Evolutionary conservation across 2,113 vertebrate species (phyloP), one percentile per base, ranked within the genome.

Genomic region (Daubentonia madagascariensis): DNA sequence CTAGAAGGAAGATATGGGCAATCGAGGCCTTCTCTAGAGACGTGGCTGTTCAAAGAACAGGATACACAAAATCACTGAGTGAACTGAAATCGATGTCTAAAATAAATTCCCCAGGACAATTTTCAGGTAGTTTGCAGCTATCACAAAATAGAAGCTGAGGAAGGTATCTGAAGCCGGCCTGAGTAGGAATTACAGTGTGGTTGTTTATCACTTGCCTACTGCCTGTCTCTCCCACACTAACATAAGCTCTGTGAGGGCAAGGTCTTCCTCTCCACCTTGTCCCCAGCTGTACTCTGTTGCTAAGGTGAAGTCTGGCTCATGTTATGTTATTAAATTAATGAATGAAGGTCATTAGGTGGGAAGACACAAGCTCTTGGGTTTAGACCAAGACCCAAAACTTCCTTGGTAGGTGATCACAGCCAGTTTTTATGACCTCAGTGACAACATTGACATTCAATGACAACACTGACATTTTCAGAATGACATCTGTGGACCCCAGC

Each of bases 1-100:
- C 87, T 91, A 70, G 86, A 81, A 81, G 92, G 93, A 98, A 84
- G 76, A 97, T 91, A 92, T 12, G 28, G 89, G 96, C 43, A 72
- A 97, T 84, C 93, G 35, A 89, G 95, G 79, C 84, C 83, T 98
- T 98, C 97, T 98, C 97, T 91, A 97, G 94, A 98, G 95, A 98
- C 93, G 97, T 83, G 4, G 22, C 52, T 98, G 91, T 92, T 97
- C 98, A 98, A 97, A 98, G 98, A 98, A 98, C 96, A 98, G 95
- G 94, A 98, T 98, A 23, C 79, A 96, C 96, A 95, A 98, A 98
- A 98, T 85, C 72, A 52, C 48, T 30, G n/a, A 97, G 85, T 95
- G 96, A 98, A 98, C 98, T 97, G 91, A 93, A 94, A 96, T 93
- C 85, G 43, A 85, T 76, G 97, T 97, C 94, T 97, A 90, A 97